Conservation (phyloP, 92 coral and sea anemone genomes). For the Ricordea florida region DNA sequence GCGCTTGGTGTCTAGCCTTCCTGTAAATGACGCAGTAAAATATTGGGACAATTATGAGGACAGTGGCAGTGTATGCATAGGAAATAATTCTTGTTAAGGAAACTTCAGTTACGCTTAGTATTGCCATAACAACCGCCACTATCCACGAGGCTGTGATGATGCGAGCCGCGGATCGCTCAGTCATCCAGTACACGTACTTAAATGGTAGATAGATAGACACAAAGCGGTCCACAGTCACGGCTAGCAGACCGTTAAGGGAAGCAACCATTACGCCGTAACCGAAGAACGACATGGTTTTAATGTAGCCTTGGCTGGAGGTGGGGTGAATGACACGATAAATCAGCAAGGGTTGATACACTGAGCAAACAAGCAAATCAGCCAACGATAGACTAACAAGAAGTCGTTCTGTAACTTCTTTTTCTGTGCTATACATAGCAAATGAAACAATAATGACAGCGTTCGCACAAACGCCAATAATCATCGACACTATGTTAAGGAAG, state of each 20-base stretch:
- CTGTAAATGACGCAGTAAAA: slow-evolving; percentile 5
- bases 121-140: neutral
- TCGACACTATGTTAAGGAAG: neutral
- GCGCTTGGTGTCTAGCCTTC: slow-evolving; percentile 2
- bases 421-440: neutral
- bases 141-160: neutral
- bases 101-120: neutral
- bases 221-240: slow-evolving; percentile 18
- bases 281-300: neutral
- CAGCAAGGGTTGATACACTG: slow-evolving; percentile 3
- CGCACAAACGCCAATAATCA: slow-evolving; percentile 12
- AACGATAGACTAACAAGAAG: slow-evolving; percentile 13
- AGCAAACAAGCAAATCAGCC: slow-evolving; percentile 21
- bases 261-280: slow-evolving; percentile 4
- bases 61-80: neutral
- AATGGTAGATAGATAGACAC: slow-evolving; percentile 10
- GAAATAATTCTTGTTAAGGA: neutral
- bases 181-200: slow-evolving; percentile 10
- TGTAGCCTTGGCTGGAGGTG: neutral
- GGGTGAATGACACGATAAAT: neutral
- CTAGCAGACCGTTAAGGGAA: slow-evolving; percentile 9
- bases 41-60: neutral
- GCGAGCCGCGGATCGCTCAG: neutral
- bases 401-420: neutral
- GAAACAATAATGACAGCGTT: neutral